Percentiles rank a stretch among this genome's conserved stretches.
These are phyloP conservation scores for Drosophila quadrilineata DNA, from an alignment of 1,140 invertebrate genomes.

Conservation along the genomic window DNA sequence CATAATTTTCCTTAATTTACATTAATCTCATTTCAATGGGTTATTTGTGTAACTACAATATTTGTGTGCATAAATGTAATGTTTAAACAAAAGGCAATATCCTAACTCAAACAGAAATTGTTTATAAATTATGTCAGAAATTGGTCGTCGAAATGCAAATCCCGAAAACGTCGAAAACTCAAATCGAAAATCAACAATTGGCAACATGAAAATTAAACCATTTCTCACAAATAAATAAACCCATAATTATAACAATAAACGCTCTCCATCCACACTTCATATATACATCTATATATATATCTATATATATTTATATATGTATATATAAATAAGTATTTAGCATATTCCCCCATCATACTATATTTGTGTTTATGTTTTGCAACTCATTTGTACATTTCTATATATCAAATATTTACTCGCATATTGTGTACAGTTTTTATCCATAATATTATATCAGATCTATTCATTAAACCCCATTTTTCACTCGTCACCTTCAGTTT, in stretches of 20 bases:
- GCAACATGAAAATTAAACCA: slow-evolving; percentile 17
- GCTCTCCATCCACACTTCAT: slow-evolving; percentile 36
- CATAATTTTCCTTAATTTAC: slow-evolving; percentile 38
- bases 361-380: slow-evolving; percentile 62
- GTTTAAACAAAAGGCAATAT: slow-evolving; percentile 20
- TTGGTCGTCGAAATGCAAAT: slow-evolving; percentile 30
- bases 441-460: slow-evolving; percentile 36
- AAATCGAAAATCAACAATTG: slow-evolving; percentile 37
- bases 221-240: too few species aligned
- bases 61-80: slow-evolving; percentile 61
- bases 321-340: too few species aligned
- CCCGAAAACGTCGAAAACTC: background rate
- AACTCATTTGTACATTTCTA: slow-evolving; percentile 35
- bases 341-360: slow-evolving; percentile 23
- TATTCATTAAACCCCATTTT: slow-evolving; percentile 31
- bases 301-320: slow-evolving; percentile 7
- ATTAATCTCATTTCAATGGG: slow-evolving; percentile 46
- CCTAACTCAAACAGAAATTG: slow-evolving; percentile 47
- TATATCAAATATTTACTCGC: slow-evolving; percentile 33
- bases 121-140: slow-evolving; percentile 59
- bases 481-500: background rate
- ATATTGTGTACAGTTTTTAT: slow-evolving; percentile 61
- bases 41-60: slow-evolving; percentile 55
- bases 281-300: slow-evolving; percentile 10
- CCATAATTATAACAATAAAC: slow-evolving; percentile 32